phyloP scores from a whole-genome alignment of 2,888 invertebrate species.

The Timema podura region DNA sequence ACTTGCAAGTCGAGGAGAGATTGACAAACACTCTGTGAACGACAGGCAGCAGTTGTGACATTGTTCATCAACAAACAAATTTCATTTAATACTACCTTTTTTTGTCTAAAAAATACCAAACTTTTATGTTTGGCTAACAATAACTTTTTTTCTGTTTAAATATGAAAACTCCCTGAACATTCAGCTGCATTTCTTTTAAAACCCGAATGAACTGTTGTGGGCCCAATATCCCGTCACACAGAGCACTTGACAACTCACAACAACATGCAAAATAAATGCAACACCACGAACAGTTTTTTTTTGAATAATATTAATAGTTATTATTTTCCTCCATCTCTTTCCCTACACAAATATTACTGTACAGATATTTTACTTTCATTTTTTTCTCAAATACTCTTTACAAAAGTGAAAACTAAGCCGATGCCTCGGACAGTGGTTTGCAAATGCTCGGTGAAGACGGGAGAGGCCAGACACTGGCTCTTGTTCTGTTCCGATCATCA shows the following conservation, averaged over 20 bases:
- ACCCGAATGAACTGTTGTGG: constrained; percentile 19
- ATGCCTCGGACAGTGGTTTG: constrained; percentile 26
- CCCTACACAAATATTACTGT: constrained; percentile 61
- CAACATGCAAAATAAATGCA: constrained; percentile 32
- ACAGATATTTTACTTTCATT: constrained; percentile 39
- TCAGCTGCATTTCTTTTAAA: constrained; percentile 22
- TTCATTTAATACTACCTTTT: not conserved
- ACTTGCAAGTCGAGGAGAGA: not conserved
- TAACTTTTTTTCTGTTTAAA: constrained; percentile 21
- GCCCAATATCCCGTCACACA: constrained; percentile 23
- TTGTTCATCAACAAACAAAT: too few relatives aligned
- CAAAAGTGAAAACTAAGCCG: constrained; percentile 37
- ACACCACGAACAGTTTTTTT: constrained; percentile 21
- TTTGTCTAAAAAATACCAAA: too few relatives aligned
- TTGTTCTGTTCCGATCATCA: constrained; percentile 20
- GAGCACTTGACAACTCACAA: constrained; percentile 26
- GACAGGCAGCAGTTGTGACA: not conserved
- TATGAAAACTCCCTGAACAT: constrained; percentile 28
- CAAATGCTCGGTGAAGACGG: constrained; percentile 24
- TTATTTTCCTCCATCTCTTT: constrained; percentile 56
- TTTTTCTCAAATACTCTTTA: constrained; percentile 35
- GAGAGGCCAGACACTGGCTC: constrained; percentile 22
- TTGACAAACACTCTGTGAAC: constrained; percentile 15
- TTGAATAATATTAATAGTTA: constrained; percentile 24
- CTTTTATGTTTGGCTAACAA: constrained; percentile 24